phyloP scores from a whole-genome alignment of 2,888 invertebrate species.

The Papilio protenor region DNA sequence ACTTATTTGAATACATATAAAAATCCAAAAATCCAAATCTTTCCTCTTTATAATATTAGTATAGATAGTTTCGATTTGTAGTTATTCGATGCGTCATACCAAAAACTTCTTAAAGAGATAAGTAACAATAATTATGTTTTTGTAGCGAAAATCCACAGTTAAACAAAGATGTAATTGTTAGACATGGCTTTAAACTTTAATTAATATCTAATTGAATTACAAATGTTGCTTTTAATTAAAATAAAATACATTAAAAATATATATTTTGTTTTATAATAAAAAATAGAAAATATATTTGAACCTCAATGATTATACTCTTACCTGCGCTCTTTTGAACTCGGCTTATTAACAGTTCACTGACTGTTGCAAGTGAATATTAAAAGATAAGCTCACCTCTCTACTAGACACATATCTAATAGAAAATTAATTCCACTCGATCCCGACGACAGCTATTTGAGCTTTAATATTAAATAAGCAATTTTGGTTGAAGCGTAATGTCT shows the following conservation, averaged over 20 bases:
- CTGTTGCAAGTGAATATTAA: conserved; percentile 5
- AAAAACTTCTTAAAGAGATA: too few species aligned
- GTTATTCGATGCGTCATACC: too few species aligned
- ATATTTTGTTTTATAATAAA: not conserved
- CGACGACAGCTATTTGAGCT: not conserved
- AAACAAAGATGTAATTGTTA: too few species aligned
- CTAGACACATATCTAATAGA: conserved; percentile 1
- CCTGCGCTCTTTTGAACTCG: not conserved
- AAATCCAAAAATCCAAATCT: too few species aligned
- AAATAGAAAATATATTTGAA: not conserved
- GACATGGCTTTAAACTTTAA: too few species aligned
- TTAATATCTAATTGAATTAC: too few species aligned
- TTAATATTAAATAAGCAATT: not conserved
- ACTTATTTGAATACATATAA: too few species aligned
- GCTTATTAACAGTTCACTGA: conserved; percentile 20
- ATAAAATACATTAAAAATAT: not conserved
- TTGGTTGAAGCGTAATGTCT: not conserved
- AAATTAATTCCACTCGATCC: not conserved
- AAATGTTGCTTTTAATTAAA: too few species aligned
- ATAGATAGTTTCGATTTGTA: too few species aligned
- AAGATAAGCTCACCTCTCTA: not conserved
- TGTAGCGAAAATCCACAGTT: too few species aligned
- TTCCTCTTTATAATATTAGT: too few species aligned
- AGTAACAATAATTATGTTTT: too few species aligned
- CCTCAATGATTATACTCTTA: not conserved